phyloP scores from a whole-genome alignment of 2,888 invertebrate species.

The Trachelus iudaicus region DNA sequence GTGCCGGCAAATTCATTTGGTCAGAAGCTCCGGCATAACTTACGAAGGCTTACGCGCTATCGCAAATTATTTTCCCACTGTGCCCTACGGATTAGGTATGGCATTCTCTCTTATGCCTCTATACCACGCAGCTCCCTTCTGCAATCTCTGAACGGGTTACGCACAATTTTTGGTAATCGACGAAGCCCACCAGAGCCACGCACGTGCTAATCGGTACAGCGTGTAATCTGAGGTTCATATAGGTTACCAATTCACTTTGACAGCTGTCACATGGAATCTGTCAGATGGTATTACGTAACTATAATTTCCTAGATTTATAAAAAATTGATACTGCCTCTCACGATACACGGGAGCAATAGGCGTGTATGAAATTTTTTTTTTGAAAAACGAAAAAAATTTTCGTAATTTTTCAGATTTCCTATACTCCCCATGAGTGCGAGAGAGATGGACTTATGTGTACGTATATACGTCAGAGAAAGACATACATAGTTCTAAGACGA shows the following conservation, averaged over 20 bases:
- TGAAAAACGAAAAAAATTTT: not conserved
- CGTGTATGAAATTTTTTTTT: not conserved
- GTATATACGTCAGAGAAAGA: not conserved
- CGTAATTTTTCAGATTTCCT: not conserved
- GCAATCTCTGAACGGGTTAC: conserved; percentile 22
- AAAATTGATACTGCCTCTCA: not conserved
- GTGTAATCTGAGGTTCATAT: not conserved
- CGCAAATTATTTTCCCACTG: conserved; percentile 52
- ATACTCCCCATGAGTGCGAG: not conserved
- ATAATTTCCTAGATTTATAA: not conserved
- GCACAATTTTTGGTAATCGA: not conserved
- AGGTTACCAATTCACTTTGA: not conserved
- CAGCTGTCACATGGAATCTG: too few species aligned
- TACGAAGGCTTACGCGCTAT: conserved; percentile 49
- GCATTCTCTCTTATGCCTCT: not conserved
- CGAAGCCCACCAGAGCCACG: not conserved
- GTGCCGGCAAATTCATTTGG: conserved; percentile 40
- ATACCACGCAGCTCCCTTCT: conserved; percentile 20
- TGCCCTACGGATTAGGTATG: conserved; percentile 33
- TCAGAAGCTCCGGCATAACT: conserved; percentile 44
- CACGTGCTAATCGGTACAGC: not conserved
- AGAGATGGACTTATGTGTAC: not conserved
- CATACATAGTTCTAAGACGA: not conserved
- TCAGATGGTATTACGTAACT: not conserved
- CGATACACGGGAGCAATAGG: not conserved